Conservation (phyloP, 1,140 invertebrate species). For the Paracyclopina nana region DNA sequence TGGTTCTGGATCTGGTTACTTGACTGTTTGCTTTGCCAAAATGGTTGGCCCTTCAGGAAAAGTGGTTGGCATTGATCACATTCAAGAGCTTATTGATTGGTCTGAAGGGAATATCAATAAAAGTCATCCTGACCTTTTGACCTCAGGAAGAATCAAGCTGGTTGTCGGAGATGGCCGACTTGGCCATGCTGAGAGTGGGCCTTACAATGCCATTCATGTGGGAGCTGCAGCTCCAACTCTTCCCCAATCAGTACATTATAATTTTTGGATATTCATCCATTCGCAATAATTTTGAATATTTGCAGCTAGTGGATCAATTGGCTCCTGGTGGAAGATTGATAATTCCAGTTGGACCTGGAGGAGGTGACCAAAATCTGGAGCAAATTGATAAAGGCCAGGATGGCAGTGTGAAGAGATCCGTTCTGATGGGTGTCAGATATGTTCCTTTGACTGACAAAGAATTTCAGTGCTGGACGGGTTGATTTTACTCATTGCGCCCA, state of each 20-base stretch:
- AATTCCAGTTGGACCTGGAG: conserved; percentile 67
- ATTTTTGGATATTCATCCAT: conserved; percentile 19
- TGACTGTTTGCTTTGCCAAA: conserved; percentile 80
- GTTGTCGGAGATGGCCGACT: conserved; percentile 62
- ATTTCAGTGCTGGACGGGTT: no score
- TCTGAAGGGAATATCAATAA: conserved; percentile 54
- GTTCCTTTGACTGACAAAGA: conserved; percentile 83
- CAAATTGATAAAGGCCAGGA: conserved; percentile 68
- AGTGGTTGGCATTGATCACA: conserved; percentile 80
- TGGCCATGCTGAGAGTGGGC: conserved; percentile 46
- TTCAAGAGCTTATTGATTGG: conserved; percentile 53
- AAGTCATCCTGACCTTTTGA: conserved; percentile 45
- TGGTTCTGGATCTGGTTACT: conserved; percentile 83
- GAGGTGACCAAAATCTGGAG: conserved; percentile 42
- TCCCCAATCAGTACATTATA: conserved; percentile 42
- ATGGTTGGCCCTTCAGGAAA: conserved; percentile 55
- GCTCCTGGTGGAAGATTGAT: conserved; percentile 68
- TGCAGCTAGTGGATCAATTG: conserved; percentile 45
- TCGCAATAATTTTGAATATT: conserved; percentile 1
- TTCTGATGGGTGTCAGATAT: conserved; percentile 86
- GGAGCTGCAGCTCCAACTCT: conserved; percentile 64
- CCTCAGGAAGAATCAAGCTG: conserved; percentile 41
- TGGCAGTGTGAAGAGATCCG: conserved; percentile 51
- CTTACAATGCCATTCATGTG: conserved; percentile 83
- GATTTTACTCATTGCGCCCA: no score